Evolutionary conservation across 2,113 vertebrate genomes (phyloP).

Genomic region (Equus quagga): DNA sequence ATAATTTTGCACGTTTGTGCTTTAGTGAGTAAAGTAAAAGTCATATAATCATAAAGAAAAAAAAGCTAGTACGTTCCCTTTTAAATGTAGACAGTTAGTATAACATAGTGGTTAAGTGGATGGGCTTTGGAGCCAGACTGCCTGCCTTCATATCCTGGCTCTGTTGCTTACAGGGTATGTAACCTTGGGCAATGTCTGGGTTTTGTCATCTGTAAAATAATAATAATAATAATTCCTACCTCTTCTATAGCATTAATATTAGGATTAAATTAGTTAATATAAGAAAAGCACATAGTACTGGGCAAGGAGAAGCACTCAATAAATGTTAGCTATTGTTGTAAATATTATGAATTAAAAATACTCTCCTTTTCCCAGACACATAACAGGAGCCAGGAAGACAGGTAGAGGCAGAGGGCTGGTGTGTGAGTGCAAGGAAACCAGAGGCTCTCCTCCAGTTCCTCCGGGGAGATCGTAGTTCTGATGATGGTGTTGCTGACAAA

Average conservation of each 20-base stretch:
- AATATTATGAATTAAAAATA: constrained; percentile 18
- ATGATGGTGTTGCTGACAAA: background rate
- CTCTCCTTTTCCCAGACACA: background rate
- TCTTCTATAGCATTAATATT: background rate
- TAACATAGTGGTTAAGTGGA: constrained; percentile 1
- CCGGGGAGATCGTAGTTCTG: background rate
- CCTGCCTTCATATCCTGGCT: constrained; percentile 6
- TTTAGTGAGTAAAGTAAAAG: background rate
- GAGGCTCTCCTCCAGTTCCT: background rate
- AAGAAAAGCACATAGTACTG: background rate
- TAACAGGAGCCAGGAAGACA: background rate
- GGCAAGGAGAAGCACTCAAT: background rate
- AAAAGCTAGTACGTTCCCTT: background rate
- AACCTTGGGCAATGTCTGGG: background rate
- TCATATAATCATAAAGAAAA: background rate
- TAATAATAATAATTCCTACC: background rate
- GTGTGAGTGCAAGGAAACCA: background rate
- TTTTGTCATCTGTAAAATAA: constrained; percentile 48
- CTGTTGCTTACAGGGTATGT: background rate
- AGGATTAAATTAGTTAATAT: constrained; percentile 31
- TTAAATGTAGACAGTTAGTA: background rate
- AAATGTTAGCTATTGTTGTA: background rate
- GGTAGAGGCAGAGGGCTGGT: background rate
- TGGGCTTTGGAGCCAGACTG: background rate
- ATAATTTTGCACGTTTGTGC: background rate